Percentiles rank a stretch among this genome's conserved stretches.
Conservation (phyloP, 2,797 vertebrate genomes). For the Chloroceryle amazona region DNA sequence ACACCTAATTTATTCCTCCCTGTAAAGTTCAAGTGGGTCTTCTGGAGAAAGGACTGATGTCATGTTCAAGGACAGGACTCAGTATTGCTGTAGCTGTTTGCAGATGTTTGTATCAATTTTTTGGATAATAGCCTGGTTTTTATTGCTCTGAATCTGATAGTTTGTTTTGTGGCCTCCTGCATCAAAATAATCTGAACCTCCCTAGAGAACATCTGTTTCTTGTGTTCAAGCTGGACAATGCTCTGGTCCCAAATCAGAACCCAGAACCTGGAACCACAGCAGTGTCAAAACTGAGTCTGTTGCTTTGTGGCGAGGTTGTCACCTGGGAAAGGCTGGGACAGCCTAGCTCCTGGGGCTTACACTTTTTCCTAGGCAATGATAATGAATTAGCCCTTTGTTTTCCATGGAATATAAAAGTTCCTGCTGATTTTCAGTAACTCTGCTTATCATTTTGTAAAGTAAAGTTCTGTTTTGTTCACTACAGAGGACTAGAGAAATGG, state of each 20-base stretch:
- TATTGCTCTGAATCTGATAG: background rate
- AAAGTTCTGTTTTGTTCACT: background rate
- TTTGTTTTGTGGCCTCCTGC: background rate
- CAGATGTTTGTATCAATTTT: background rate
- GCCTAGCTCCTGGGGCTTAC: background rate
- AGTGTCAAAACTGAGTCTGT: background rate
- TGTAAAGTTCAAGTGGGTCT: background rate
- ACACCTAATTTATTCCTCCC: background rate
- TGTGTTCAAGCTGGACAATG: background rate
- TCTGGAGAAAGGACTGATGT: background rate
- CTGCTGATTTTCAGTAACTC: background rate
- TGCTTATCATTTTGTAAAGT: background rate
- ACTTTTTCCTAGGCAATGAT: background rate
- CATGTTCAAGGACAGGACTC: background rate
- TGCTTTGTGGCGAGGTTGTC: background rate
- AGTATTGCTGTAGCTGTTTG: background rate
- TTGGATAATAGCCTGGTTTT: background rate
- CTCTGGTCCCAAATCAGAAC: accelerated
- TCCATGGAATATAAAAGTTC: background rate
- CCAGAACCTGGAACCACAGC: background rate
- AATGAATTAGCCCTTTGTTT: background rate
- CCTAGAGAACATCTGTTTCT: background rate
- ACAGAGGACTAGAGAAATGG: background rate
- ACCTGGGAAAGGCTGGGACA: background rate
- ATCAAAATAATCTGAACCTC: background rate